Evolutionary conservation across 2,888 invertebrate genomes (phyloP), one percentile per base, ranked within the genome.

Genomic region (Rhamnusium bicolor): DNA sequence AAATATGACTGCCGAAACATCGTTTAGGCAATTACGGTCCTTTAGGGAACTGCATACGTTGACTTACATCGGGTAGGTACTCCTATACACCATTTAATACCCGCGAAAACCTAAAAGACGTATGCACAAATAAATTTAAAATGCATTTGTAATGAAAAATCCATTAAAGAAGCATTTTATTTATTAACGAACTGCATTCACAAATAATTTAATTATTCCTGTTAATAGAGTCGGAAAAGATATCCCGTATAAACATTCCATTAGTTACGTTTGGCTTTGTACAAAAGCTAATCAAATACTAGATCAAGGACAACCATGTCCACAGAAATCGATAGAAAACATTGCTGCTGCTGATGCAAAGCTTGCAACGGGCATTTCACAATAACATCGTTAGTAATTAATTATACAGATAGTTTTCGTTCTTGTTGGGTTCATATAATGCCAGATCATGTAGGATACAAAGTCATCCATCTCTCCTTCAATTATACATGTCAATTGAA

Each of bases 251-350:
- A 63, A 63, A 49, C 27, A 27, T 49, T 27, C 63, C 63, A 62
- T 62, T 47, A 62, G 47, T 62, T 32, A 47, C 47, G 49, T 47
- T 49, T 63, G 63, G 63, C 49, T 63, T 46, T 63, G 63, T 51
- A 63, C 63, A 51, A 46, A 63, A 47, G 49, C 63, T 63, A 63
- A 63, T 63, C 51, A 49, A 63, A 63, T 63, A 63, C 63, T 63
- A 63, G 63, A 63, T 63, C 63, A 63, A 63, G 63, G 63, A 49
- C 63, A 47, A 24, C 40, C 7, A 61, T 16, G 19, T 29, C 51
- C 24, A n/a, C 27, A 14, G 27, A 5, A 54, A 54, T 54, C 54
- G 27, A 54, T 54, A 21, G n/a, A 24, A 54, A 54, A n/a, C 24
- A n/a, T 51, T 51, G n/a, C n/a, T 24, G 54, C 24, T n/a, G 54